Percentiles rank a stretch among this genome's conserved stretches.
Conservation (phyloP, 2,888 invertebrate genomes). For the Folsomia manolachei region DNA sequence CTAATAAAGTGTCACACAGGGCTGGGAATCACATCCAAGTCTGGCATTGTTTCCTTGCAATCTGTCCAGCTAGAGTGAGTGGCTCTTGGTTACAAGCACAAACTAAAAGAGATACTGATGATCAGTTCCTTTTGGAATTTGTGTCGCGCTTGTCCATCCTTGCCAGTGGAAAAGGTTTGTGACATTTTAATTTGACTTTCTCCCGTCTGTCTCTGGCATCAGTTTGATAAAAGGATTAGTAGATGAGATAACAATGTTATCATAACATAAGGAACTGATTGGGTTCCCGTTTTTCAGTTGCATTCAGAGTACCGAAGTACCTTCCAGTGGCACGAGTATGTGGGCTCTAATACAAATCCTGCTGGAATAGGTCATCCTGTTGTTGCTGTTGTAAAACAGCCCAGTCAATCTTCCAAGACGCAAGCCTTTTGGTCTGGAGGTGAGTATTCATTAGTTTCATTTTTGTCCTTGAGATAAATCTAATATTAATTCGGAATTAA, state of each 20-base stretch:
- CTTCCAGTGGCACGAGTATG: constrained; percentile 92
- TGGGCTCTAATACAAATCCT: constrained; percentile 57
- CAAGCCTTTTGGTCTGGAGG: constrained; percentile 9
- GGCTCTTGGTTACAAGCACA: background rate
- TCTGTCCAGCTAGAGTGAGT: background rate
- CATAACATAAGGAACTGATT: background rate
- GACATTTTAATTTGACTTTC: background rate
- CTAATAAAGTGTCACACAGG: background rate
- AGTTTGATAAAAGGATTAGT: too few relatives aligned
- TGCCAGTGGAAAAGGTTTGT: constrained; percentile 92
- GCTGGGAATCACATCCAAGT: background rate
- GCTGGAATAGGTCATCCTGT: background rate
- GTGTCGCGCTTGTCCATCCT: constrained; percentile 93
- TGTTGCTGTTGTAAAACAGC: constrained; percentile 16
- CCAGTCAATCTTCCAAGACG: constrained; percentile 9
- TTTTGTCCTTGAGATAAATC: too few relatives aligned
- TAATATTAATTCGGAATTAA: too few relatives aligned
- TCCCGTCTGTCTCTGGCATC: background rate
- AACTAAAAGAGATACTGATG: constrained; percentile 60
- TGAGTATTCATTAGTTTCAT: too few relatives aligned
- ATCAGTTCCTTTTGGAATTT: constrained; percentile 96
- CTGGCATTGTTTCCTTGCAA: background rate
- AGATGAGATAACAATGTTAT: too few relatives aligned
- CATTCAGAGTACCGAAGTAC: constrained; percentile 93
- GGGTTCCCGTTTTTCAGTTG: constrained; percentile 62